Percentiles rank a stretch among this genome's conserved stretches.
Conservation (phyloP, 2,797 vertebrate genomes). For the Atherinosoma microstoma region DNA sequence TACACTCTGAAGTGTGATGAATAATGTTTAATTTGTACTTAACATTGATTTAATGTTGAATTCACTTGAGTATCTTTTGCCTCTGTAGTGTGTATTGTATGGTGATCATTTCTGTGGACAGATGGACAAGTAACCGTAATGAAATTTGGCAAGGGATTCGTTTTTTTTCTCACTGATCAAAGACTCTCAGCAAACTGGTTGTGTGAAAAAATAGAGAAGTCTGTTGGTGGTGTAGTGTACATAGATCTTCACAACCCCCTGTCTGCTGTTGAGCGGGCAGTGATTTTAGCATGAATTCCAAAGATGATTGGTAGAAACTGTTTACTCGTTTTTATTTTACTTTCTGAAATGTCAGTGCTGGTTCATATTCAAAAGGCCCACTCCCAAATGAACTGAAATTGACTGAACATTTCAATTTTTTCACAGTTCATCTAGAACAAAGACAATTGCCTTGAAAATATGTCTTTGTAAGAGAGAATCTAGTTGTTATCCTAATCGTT, state of each 20-base stretch:
- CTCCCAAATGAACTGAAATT: slow-evolving; percentile 73
- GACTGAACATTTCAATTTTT: slow-evolving; percentile 76
- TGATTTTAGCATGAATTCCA: slow-evolving; percentile 88
- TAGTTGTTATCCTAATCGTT: slow-evolving; percentile 90
- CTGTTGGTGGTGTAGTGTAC: slow-evolving; percentile 83
- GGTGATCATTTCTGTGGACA: slow-evolving; percentile 83
- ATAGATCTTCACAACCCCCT: slow-evolving; percentile 81
- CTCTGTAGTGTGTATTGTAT: slow-evolving; percentile 82
- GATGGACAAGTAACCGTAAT: slow-evolving; percentile 77
- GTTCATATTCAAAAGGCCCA: slow-evolving; percentile 74
- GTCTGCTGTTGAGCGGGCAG: slow-evolving; percentile 74
- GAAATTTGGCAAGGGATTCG: slow-evolving; percentile 67
- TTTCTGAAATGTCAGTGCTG: slow-evolving; percentile 82
- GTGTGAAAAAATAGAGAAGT: slow-evolving; percentile 75
- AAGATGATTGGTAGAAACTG: slow-evolving; percentile 88
- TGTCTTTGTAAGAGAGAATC: slow-evolving; percentile 87
- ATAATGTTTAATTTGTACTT: slow-evolving; percentile 81
- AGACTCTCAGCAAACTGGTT: slow-evolving; percentile 76
- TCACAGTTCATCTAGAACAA: slow-evolving; percentile 81
- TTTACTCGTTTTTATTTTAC: slow-evolving; percentile 80
- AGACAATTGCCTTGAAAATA: slow-evolving; percentile 88
- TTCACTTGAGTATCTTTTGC: slow-evolving; percentile 86
- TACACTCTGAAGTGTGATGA: slow-evolving; percentile 71
- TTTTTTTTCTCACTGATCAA: slow-evolving; percentile 66
- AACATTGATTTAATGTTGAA: slow-evolving; percentile 82